Base-by-base conservation (phyloP, 2,888 invertebrate species). In the Chloroclystis v-ata region DNA sequence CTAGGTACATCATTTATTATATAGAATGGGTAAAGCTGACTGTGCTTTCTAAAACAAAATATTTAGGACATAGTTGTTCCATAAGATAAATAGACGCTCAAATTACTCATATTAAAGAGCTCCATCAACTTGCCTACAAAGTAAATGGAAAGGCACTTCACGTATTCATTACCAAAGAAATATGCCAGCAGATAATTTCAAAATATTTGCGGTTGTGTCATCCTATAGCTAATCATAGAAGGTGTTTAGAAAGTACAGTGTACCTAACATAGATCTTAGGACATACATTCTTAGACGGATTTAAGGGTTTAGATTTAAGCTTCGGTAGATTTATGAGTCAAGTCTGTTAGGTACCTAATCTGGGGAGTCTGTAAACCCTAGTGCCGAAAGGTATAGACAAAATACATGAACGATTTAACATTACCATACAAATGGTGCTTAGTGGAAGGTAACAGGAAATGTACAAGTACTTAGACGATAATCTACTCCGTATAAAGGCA, bases 51-150 rank as follows among this genome's bases (percentile, higher is more conserved):
- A n/a, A n/a, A n/a, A n/a, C n/a, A n/a, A n/a, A n/a, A n/a, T n/a
- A n/a, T n/a, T n/a, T n/a, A n/a, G n/a, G n/a, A n/a, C n/a, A n/a
- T n/a, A n/a, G n/a, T n/a, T n/a, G n/a, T n/a, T n/a, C n/a, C n/a
- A n/a, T n/a, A n/a, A 20, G 20, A 2, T 40, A 24, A 26, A 41
- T 38, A 25, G 29, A 26, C 44, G 32, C 33, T 40, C 25, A 25
- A 35, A 41, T 43, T 40, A 50, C 42, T 47, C 50, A 42, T 37
- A 33, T 2, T 14, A 33, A 33, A 47, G 47, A 30, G 49, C 39
- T 44, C 53, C 57, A 55, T 58, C 50, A 55, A 47, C 46, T 56
- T 60, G 52, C 53, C 57, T 54, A 56, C 55, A 37, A 40, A 45
- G 37, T 30, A 43, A 54, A 52, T 43, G 37, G 43, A 40, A 43